A percentile compares a stretch with the other conserved stretches of the same genome.
Evolutionary conservation across 92 coral and sea anemone species (phyloP).

Genomic region (Parazoanthus atlanticus): DNA sequence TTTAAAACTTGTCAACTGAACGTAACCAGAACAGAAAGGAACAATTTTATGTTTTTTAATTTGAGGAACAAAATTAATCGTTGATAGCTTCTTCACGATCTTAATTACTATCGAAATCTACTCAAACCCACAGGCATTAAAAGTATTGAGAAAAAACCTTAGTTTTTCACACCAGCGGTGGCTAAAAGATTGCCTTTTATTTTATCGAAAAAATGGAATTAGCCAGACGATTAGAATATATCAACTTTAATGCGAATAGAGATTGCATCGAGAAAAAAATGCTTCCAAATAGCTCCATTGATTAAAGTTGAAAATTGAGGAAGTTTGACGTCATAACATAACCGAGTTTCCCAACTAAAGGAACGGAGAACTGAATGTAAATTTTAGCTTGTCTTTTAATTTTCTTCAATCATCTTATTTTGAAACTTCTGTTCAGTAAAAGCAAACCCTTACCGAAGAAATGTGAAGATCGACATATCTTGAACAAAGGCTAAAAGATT

Average conservation of each 20-base stretch:
- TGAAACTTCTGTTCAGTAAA: neutral
- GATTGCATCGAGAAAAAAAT: neutral
- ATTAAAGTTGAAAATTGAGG: neutral
- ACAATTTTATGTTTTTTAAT: neutral
- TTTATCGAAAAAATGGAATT: neutral
- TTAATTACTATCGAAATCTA: neutral
- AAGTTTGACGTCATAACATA: slow-evolving; percentile 7
- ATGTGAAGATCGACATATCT: neutral
- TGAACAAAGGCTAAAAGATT: neutral
- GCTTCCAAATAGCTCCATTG: neutral
- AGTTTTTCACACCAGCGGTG: neutral
- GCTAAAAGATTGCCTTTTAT: neutral
- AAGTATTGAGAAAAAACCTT: neutral
- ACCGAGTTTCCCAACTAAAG: neutral
- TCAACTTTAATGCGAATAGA: neutral
- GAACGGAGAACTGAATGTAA: neutral
- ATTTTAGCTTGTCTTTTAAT: no score
- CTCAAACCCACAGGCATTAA: neutral
- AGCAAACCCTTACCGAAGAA: neutral
- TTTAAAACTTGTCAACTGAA: neutral
- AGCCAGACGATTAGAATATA: neutral
- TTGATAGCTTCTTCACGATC: neutral
- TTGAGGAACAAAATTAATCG: neutral
- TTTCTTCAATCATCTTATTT: neutral
- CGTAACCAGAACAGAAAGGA: neutral